Base-by-base conservation (phyloP, 2,797 vertebrate genomes). In the Petrocephalus schoutedeni region DNA sequence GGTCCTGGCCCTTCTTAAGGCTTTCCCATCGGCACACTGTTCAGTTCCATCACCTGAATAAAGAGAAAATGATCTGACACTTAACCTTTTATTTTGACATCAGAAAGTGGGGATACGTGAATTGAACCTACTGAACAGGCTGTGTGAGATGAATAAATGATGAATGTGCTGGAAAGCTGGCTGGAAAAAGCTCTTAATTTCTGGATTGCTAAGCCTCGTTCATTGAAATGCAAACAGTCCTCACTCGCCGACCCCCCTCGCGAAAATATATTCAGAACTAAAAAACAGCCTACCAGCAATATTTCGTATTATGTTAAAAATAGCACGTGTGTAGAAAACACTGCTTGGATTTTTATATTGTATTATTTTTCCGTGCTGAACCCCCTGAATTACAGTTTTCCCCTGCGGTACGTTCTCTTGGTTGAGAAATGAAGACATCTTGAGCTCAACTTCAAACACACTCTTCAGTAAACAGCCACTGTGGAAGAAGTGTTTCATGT, bases 401-500 rank as follows among this genome's bases (percentile, higher is more conserved):
- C 90, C 89, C 89, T 91, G 23, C 91, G 92, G 90, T 94, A 94
- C 92, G 92, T 96, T 95, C 95, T 96, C 97, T 95, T 96, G 95
- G 95, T 97, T 95, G 95, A 96, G 95, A 97, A 98, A 99, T 98
- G 97, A 98, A 99, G 97, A 98, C 97, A 97, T 98, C 97, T 97
- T 97, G 96, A 97, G 95, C 96, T 96, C 89, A 92, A 98, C 97
- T 98, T 98, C 97, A 98, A 99, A 98, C 97, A 94, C 95, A 93
- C 96, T 96, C 95, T 95, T 96, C 96, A 96, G 96, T 97, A 98
- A 98, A 98, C 96, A 98, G 96, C 95, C 96, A 95, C 96, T 95
- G 95, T 95, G 94, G 96, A 96, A 96, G 97, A 96, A 96, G 93
- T 87, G 95, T 98, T 98, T 99, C 97, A 98, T 98, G 96, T 97